phyloP scores from a whole-genome alignment of 2,888 invertebrate species.

The Cryptus armator region DNA sequence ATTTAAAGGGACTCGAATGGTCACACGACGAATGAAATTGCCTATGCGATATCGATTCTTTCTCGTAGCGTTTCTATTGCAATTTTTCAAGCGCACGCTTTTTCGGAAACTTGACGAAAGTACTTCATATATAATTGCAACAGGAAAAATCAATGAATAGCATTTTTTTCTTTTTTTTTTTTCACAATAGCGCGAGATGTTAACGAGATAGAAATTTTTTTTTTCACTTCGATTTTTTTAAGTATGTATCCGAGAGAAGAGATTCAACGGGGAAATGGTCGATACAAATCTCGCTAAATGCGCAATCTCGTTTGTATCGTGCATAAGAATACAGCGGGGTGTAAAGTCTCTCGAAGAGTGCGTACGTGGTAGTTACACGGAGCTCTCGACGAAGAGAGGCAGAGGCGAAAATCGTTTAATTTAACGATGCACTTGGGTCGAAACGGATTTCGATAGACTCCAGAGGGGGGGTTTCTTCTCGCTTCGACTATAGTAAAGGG shows the following conservation, averaged over 20 bases:
- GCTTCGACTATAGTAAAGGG: background rate
- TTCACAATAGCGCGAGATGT: background rate
- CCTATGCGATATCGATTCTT: no score
- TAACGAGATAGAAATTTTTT: background rate
- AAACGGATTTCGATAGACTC: slow-evolving; percentile 65
- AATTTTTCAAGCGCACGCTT: no score
- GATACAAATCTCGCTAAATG: slow-evolving; percentile 64
- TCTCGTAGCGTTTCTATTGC: no score
- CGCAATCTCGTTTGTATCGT: slow-evolving; percentile 57
- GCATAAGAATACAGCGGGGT: background rate
- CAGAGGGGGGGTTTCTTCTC: background rate
- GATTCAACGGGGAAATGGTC: slow-evolving; percentile 30
- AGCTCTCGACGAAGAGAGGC: slow-evolving; percentile 50
- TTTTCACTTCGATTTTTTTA: background rate
- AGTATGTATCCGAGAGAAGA: background rate
- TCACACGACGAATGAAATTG: background rate
- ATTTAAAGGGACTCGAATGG: background rate
- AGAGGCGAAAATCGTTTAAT: slow-evolving; percentile 67
- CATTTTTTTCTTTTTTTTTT: background rate
- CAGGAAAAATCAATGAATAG: background rate
- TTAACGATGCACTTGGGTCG: slow-evolving; percentile 63
- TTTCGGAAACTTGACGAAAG: no score
- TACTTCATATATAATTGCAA: no score
- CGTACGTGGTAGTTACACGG: slow-evolving; percentile 39
- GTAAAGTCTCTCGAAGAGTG: slow-evolving; percentile 62